Percentiles rank a stretch among this genome's conserved stretches.
phyloP scores from a whole-genome alignment of 2,113 vertebrate genomes.

The Phaethon lepturus region DNA sequence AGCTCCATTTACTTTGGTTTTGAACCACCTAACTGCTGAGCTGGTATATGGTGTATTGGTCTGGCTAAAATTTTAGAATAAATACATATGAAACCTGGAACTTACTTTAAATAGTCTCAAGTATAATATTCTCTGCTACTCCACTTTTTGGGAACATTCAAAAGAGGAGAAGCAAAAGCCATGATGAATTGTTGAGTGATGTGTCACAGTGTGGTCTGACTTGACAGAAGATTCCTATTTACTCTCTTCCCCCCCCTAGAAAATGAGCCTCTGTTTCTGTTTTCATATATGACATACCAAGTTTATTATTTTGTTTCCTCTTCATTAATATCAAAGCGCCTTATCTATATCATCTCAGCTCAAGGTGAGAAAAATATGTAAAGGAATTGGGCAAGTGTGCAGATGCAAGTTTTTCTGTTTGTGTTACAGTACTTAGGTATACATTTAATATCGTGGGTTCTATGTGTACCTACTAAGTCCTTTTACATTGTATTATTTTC shows the following conservation, averaged over 20 bases:
- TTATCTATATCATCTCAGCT: neutral
- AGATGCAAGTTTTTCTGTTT: neutral
- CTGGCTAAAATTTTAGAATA: neutral
- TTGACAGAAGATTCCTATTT: neutral
- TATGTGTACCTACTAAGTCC: accelerated
- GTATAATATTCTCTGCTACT: neutral
- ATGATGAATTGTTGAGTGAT: neutral
- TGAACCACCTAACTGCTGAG: neutral
- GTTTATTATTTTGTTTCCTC: neutral
- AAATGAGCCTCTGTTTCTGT: neutral
- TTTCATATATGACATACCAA: neutral
- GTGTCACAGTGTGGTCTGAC: neutral
- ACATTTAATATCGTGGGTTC: neutral
- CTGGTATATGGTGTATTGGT: neutral
- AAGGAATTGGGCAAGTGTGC: neutral
- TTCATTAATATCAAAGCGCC: neutral
- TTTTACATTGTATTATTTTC: neutral
- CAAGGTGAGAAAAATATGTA: neutral
- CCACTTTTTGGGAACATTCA: neutral
- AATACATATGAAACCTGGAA: neutral
- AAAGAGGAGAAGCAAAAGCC: neutral
- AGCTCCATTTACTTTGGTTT: neutral
- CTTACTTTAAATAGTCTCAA: neutral
- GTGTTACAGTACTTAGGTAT: neutral
- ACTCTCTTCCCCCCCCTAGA: neutral